These are phyloP conservation scores for Mellilla xanthometata DNA, from an alignment of 2,888 invertebrate species.

Conservation along the genomic window DNA sequence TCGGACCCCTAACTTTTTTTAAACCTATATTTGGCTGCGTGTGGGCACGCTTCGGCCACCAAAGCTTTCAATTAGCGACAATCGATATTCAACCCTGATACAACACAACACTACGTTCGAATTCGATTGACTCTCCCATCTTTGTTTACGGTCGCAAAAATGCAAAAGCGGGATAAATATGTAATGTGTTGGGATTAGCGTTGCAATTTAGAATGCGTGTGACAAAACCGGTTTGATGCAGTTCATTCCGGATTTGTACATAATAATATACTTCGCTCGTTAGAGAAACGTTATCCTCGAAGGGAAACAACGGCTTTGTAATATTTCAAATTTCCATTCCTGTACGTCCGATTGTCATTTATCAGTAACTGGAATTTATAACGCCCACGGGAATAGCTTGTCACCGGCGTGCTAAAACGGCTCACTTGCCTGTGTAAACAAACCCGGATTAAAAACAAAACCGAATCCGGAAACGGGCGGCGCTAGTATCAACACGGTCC, in stretches of 20 bases:
- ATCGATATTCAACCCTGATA: conserved; percentile 7
- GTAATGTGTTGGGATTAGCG: conserved; percentile 19
- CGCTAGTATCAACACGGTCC: conserved; percentile 61
- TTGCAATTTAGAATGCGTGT: conserved; percentile 13
- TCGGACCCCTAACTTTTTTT: conserved; percentile 46
- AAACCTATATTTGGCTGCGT: conserved; percentile 42
- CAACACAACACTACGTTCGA: conserved; percentile 10
- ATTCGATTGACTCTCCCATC: conserved; percentile 7
- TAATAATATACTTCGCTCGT: background rate
- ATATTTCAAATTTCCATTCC: conserved; percentile 14
- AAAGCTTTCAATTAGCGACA: background rate
- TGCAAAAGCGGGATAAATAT: background rate
- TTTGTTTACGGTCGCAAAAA: conserved; percentile 12
- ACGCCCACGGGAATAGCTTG: conserved; percentile 45
- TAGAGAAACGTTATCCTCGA: conserved; percentile 1
- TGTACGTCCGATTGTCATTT: conserved; percentile 7
- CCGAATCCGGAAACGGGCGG: conserved; percentile 58
- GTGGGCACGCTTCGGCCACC: conserved; percentile 43
- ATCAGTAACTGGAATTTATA: conserved; percentile 39
- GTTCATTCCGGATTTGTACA: background rate
- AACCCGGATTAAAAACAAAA: conserved; percentile 44
- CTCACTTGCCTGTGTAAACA: conserved; percentile 50
- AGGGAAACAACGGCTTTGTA: background rate
- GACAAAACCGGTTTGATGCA: conserved; percentile 9
- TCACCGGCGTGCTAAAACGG: conserved; percentile 52